Evolutionary conservation across 1,140 invertebrate species (phyloP).

Genomic region (Temnothorax longispinosus): DNA sequence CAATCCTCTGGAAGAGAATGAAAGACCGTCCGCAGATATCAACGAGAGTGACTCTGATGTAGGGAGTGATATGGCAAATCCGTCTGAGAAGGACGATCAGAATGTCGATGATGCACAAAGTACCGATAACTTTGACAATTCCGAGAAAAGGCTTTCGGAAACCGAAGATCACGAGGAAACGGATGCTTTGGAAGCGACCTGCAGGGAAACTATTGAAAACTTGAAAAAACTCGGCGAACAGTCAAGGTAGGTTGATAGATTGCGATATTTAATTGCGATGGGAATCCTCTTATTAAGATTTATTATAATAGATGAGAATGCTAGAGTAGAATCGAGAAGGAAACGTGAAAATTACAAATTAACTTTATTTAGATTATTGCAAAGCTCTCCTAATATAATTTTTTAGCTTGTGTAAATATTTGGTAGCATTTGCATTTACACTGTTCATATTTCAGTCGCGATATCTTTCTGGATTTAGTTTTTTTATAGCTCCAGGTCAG

Average conservation of each 20-base stretch:
- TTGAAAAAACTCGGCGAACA: conserved; percentile 83
- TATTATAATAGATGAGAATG: background rate
- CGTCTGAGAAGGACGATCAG: conserved; percentile 83
- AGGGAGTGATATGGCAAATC: conserved; percentile 84
- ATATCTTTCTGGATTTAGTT: background rate
- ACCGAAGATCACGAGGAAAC: conserved; percentile 82
- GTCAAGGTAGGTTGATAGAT: conserved; percentile 78
- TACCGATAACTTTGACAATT: conserved; percentile 78
- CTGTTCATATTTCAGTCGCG: background rate
- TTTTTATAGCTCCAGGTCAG: conserved; percentile 75
- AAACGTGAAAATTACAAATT: background rate
- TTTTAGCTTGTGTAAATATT: background rate
- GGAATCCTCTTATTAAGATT: background rate
- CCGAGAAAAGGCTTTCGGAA: conserved; percentile 76
- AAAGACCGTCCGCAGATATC: conserved; percentile 80
- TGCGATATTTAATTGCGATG: background rate
- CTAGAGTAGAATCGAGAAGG: conserved; percentile 8
- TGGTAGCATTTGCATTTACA: background rate
- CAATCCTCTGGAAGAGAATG: conserved; percentile 81
- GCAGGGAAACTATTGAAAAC: conserved; percentile 85
- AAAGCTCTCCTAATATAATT: background rate
- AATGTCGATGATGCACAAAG: conserved; percentile 81
- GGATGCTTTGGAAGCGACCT: conserved; percentile 83
- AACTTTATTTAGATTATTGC: background rate
- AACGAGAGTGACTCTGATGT: conserved; percentile 85